Conservation (phyloP, 2,113 vertebrate species). For the Tragelaphus scriptus region DNA sequence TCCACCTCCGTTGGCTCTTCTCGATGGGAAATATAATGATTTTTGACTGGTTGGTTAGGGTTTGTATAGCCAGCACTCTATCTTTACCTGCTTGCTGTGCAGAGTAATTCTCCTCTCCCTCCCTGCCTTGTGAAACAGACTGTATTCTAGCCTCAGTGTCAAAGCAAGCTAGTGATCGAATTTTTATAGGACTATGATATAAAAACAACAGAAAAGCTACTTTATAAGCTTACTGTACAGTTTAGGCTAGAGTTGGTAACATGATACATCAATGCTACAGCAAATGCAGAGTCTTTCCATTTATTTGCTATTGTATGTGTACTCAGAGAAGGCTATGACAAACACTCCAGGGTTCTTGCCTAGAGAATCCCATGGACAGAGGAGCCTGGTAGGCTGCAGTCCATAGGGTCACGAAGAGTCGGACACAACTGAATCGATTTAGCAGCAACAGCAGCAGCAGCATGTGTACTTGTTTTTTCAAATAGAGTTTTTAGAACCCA, state of each 20-base stretch:
- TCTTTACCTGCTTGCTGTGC: too few species aligned
- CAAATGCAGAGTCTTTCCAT: not conserved
- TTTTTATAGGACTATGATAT: not conserved
- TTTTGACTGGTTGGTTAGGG: not conserved
- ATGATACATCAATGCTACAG: not conserved
- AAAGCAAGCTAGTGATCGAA: not conserved
- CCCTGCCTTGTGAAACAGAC: not conserved
- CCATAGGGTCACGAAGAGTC: rapidly evolving
- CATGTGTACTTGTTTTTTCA: not conserved
- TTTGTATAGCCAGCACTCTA: not conserved
- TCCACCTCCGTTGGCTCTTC: not conserved
- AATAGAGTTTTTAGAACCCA: not conserved
- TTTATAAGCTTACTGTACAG: not conserved
- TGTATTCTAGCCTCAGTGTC: not conserved
- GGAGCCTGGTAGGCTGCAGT: too few species aligned
- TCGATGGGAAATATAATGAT: not conserved
- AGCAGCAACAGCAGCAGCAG: too few species aligned
- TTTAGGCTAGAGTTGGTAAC: not conserved
- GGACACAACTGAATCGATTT: too few species aligned
- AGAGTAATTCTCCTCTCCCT: rapidly evolving
- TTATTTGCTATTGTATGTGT: not conserved
- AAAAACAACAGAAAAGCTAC: not conserved
- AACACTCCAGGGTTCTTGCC: too few species aligned
- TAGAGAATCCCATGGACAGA: too few species aligned
- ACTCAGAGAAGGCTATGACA: not conserved